These are phyloP conservation scores for Acheta domesticus DNA, from an alignment of 2,888 invertebrate genomes.

Conservation along the genomic window DNA sequence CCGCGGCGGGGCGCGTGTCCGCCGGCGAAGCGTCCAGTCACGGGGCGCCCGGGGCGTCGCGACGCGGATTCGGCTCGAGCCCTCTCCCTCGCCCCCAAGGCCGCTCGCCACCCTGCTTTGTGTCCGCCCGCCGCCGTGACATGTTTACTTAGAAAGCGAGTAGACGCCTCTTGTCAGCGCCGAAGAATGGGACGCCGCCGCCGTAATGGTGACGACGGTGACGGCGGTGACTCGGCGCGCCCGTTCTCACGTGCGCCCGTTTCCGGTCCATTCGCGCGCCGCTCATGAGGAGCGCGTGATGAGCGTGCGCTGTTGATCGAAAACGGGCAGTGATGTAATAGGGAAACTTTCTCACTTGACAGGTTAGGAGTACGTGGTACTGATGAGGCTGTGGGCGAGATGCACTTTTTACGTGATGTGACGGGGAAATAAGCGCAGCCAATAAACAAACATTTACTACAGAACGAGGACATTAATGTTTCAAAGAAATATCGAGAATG, in stretches of 20 bases:
- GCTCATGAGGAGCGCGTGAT: not conserved
- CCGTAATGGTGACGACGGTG: not conserved
- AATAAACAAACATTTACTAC: too few species aligned
- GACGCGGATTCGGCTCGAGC: not conserved
- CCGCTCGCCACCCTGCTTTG: not conserved
- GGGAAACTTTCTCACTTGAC: too few species aligned
- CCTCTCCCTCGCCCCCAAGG: not conserved
- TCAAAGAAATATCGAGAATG: too few species aligned
- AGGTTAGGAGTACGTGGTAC: too few species aligned
- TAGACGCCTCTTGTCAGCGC: not conserved
- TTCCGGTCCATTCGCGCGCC: not conserved
- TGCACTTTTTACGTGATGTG: too few species aligned
- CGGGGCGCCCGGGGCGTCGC: not conserved
- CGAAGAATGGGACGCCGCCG: not conserved
- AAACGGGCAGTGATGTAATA: too few species aligned
- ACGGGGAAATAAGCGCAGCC: too few species aligned
- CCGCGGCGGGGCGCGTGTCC: too few species aligned
- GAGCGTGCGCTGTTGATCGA: not conserved
- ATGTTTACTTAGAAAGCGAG: conserved; percentile 18
- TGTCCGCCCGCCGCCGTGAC: not conserved
- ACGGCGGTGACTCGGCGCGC: not conserved
- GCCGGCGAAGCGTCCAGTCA: not conserved
- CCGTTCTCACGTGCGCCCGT: not conserved
- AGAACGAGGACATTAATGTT: too few species aligned
- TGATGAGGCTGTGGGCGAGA: too few species aligned